Conservation (phyloP, 1,140 invertebrate species). For the Brachionus paranguensis region DNA sequence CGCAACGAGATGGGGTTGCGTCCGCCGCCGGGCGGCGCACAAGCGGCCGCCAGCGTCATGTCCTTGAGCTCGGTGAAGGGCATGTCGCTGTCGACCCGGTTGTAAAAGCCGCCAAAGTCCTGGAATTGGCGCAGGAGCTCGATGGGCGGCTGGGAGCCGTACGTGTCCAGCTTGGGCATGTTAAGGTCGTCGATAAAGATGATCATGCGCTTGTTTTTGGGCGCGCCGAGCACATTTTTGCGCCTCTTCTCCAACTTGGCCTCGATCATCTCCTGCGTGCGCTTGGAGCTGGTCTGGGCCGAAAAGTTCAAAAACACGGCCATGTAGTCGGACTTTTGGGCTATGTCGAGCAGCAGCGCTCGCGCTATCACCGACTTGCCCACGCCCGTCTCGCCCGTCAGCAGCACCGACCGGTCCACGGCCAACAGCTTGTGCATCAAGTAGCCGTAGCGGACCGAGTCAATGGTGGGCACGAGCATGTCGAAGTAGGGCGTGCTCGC, state of each 20-base stretch:
- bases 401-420: slow-evolving; percentile 62
- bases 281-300: slow-evolving; percentile 72
- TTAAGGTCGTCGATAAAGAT: slow-evolving; percentile 60
- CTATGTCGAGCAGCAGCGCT: slow-evolving; percentile 64
- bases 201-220: slow-evolving; percentile 50
- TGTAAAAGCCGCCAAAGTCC: slow-evolving; percentile 75
- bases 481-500: slow-evolving; percentile 55
- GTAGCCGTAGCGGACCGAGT: slow-evolving; percentile 57
- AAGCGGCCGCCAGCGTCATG: slow-evolving; percentile 54
- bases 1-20: slow-evolving; percentile 54
- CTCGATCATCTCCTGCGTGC: slow-evolving; percentile 57
- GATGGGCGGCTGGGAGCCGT: slow-evolving; percentile 54
- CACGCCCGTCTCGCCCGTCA: slow-evolving; percentile 59
- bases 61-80: slow-evolving; percentile 71
- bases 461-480: slow-evolving; percentile 55
- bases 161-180: slow-evolving; percentile 56
- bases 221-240: slow-evolving; percentile 52
- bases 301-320: slow-evolving; percentile 77
- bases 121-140: slow-evolving; percentile 66
- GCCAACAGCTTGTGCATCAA: slow-evolving; percentile 69
- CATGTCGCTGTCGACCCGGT: slow-evolving; percentile 66
- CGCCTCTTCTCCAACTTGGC: slow-evolving; percentile 56
- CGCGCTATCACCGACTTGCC: slow-evolving; percentile 78
- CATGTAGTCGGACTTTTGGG: slow-evolving; percentile 62
- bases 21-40: slow-evolving; percentile 57